Percentiles rank a stretch among this genome's conserved stretches.
phyloP scores from a whole-genome alignment of 1,140 invertebrate genomes.

The Ceratosolen fusciceps region DNA sequence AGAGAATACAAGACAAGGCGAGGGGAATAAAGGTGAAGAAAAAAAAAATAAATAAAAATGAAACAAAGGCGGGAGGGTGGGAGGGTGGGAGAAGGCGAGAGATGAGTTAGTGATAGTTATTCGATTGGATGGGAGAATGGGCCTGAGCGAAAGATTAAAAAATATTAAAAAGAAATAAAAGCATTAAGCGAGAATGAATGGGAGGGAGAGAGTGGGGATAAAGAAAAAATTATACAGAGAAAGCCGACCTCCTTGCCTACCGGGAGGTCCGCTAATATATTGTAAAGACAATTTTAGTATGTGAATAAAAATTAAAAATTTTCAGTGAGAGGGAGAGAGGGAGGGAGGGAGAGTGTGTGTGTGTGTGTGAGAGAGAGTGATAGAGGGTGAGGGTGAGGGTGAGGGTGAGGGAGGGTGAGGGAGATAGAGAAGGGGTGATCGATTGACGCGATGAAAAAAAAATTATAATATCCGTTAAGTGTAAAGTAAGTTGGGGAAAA shows the following conservation, averaged over 20 bases:
- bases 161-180: too few species aligned
- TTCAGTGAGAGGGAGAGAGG: conserved; percentile 57
- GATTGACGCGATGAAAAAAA: conserved; percentile 60
- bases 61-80: too few species aligned
- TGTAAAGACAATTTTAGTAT: conserved; percentile 67
- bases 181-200: conserved; percentile 51
- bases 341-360: conserved; percentile 55
- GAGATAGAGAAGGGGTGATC: too few species aligned
- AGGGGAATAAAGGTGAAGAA: conserved; percentile 52
- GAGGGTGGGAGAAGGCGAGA: conserved; percentile 55
- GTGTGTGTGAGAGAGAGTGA: conserved; percentile 64
- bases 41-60: conserved; percentile 42
- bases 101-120: conserved; percentile 61
- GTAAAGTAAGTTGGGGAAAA: conserved; percentile 61
- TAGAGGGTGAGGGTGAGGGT: too few species aligned
- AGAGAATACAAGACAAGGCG: conserved; percentile 52
- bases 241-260: conserved; percentile 71
- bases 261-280: conserved; percentile 71
- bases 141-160: conserved; percentile 50
- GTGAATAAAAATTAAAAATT: conserved; percentile 64
- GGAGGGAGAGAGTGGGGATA: conserved; percentile 50
- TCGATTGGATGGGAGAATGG: conserved; percentile 57
- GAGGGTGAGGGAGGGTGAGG: conserved; percentile 57
- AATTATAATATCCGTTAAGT: conserved; percentile 71
- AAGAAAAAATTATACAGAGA: conserved; percentile 72